Evolutionary conservation across 2,888 invertebrate species (phyloP).

Genomic region (Aphodius granarius): DNA sequence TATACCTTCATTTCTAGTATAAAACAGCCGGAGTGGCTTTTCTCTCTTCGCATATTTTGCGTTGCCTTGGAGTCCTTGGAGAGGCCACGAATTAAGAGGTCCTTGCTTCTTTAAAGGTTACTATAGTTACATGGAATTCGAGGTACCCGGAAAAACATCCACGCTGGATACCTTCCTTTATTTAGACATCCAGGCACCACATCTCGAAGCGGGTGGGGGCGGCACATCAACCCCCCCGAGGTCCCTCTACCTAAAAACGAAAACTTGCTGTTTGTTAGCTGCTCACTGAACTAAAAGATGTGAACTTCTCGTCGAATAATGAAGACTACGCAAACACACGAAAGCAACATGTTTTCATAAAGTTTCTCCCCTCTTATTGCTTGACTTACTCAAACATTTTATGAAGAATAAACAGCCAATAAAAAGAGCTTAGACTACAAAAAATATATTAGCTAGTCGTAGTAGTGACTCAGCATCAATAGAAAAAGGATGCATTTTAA

Average conservation of each 20-base stretch:
- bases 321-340: neutral
- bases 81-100: neutral
- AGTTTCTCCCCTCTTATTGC: neutral
- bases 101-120: slow-evolving; percentile 8
- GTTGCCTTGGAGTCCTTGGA: neutral
- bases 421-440: too few species aligned
- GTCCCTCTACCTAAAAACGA: neutral
- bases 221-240: neutral
- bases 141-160: neutral
- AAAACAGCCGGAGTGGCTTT: neutral
- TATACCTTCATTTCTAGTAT: neutral
- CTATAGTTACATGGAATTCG: slow-evolving; percentile 8
- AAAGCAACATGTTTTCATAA: neutral
- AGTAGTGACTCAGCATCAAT: neutral
- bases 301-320: neutral
- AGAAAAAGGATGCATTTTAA: neutral
- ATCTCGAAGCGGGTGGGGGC: neutral
- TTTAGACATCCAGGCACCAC: neutral
- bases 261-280: neutral
- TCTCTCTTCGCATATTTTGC: neutral
- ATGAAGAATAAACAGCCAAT: too few species aligned
- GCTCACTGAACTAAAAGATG: neutral
- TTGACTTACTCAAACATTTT: neutral
- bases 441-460: too few species aligned
- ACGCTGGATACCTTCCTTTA: neutral